A percentile compares a stretch with the other conserved stretches of the same genome.
Evolutionary conservation across 2,797 vertebrate species (phyloP).

Genomic region (Gallinago solitaria): DNA sequence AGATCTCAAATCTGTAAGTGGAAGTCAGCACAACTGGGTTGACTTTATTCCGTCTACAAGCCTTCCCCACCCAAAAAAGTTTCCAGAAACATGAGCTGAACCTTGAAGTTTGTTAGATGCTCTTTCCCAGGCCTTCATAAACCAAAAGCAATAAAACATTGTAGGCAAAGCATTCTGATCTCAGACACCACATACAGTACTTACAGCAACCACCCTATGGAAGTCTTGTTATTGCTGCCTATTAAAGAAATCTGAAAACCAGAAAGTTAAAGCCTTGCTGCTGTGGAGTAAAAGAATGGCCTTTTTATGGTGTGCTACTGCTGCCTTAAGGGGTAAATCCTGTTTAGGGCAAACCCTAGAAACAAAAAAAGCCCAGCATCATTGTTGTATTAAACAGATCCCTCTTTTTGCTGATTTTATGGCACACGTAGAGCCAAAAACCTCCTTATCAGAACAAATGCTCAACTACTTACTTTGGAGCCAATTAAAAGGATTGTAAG

Average conservation of each 20-base stretch:
- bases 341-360: constrained; percentile 60
- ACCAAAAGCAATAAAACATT: constrained; percentile 40
- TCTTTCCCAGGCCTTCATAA: constrained; percentile 41
- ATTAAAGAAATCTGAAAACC: constrained; percentile 62
- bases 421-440: constrained; percentile 70
- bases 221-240: constrained; percentile 32
- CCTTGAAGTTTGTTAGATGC: not conserved
- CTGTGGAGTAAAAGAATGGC: constrained; percentile 33
- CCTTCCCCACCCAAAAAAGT: not conserved
- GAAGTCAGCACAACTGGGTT: not conserved
- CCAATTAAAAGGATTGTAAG: constrained; percentile 68
- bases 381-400: constrained; percentile 76
- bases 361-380: constrained; percentile 68
- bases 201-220: constrained; percentile 10
- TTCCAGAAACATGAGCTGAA: constrained; percentile 16
- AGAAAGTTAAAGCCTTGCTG: constrained; percentile 54
- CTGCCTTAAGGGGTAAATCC: constrained; percentile 73
- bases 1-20: not conserved
- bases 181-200: constrained; percentile 20
- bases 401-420: constrained; percentile 76
- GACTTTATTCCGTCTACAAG: not conserved
- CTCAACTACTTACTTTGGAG: constrained; percentile 68
- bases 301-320: constrained; percentile 75
- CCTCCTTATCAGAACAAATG: constrained; percentile 71
- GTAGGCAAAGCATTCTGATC: constrained; percentile 37